Conservation (phyloP, 2,113 vertebrate species). For the Upupa epops region DNA sequence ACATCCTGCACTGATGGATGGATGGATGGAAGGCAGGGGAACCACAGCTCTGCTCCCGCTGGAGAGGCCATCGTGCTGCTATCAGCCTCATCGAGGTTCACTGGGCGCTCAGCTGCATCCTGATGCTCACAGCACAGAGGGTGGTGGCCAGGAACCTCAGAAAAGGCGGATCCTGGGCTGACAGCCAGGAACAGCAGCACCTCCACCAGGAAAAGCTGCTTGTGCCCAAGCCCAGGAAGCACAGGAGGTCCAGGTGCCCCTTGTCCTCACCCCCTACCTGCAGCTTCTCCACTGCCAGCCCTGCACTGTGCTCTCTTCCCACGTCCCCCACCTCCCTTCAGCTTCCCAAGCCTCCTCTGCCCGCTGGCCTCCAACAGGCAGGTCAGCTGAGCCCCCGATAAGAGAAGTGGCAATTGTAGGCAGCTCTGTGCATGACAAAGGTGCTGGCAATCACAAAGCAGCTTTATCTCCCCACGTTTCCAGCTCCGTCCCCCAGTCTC, state of each 20-base stretch:
- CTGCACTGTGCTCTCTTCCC: background rate
- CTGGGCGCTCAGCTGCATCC: background rate
- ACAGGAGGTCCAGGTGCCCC: background rate
- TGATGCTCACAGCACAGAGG: background rate
- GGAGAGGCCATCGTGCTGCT: no score
- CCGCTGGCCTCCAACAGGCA: background rate
- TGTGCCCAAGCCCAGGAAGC: background rate
- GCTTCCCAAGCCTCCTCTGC: background rate
- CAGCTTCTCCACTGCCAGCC: background rate
- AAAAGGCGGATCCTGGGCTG: background rate
- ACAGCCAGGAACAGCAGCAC: background rate
- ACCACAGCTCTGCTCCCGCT: background rate
- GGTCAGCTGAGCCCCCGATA: background rate
- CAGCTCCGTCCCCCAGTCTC: background rate
- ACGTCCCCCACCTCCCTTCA: background rate
- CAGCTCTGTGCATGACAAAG: slow-evolving; percentile 45
- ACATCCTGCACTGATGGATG: background rate
- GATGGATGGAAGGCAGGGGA: background rate
- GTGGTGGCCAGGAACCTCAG: accelerated
- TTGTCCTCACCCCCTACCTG: background rate
- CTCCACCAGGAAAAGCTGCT: background rate
- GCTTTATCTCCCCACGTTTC: slow-evolving; percentile 37
- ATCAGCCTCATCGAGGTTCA: no score
- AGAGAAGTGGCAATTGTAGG: background rate
- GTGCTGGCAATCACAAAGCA: slow-evolving; percentile 29